Evolutionary conservation across 2,797 vertebrate species (phyloP).

Genomic region (Borostomias antarcticus): DNA sequence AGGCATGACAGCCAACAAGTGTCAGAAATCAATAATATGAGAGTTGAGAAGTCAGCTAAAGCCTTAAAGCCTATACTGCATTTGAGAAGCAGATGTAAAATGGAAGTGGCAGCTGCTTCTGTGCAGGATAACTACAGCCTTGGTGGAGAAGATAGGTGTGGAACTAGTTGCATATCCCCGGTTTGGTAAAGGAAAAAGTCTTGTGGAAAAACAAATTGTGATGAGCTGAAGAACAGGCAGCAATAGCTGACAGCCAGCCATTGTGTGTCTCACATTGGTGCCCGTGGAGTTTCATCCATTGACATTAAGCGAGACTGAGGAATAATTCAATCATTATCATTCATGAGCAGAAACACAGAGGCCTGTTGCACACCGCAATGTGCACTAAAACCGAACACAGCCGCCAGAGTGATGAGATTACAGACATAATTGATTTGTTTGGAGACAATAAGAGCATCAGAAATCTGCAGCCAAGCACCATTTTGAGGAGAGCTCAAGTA

Average conservation of each 20-base stretch:
- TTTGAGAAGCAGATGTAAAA: not conserved
- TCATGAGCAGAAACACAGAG: constrained; percentile 56
- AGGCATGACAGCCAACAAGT: not conserved
- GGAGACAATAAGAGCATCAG: constrained; percentile 38
- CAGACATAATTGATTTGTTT: constrained; percentile 52
- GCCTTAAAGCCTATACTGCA: not conserved
- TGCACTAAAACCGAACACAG: constrained; percentile 45
- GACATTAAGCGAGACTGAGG: constrained; percentile 52
- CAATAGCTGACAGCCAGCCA: not conserved
- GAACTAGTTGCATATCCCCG: not conserved
- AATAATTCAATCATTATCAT: constrained; percentile 66
- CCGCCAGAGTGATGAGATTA: constrained; percentile 37
- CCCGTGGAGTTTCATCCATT: constrained; percentile 33
- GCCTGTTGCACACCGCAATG: constrained; percentile 44
- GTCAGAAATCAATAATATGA: not conserved
- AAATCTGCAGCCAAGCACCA: constrained; percentile 43
- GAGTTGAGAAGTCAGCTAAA: not conserved
- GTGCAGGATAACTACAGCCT: not conserved
- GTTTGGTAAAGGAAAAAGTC: not conserved
- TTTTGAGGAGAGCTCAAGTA: constrained; percentile 8
- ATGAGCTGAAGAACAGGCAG: not conserved
- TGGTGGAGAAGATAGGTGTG: not conserved
- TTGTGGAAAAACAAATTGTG: not conserved
- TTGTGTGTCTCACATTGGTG: constrained; percentile 5
- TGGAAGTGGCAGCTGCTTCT: not conserved